Conservation (phyloP, 2,888 invertebrate species). For the Enchytraeus crypticus region DNA sequence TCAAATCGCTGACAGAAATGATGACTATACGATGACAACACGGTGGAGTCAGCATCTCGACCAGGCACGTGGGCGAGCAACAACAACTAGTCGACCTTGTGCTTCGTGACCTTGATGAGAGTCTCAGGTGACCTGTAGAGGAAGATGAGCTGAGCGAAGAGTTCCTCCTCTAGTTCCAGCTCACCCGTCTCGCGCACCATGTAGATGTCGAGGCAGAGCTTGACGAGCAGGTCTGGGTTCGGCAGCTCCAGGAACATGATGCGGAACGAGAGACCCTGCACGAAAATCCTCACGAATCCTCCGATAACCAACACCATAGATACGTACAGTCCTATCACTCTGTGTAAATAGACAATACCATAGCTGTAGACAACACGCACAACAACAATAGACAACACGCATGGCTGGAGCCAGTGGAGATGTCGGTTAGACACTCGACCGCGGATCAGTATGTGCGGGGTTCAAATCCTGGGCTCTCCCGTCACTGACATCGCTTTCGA, state of each 20-base stretch:
- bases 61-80: too few species aligned
- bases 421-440: too few species aligned
- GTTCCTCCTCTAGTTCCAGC: conserved; percentile 84
- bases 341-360: conserved; percentile 48
- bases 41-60: too few species aligned
- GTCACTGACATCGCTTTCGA: too few species aligned
- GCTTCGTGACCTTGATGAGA: conserved; percentile 63
- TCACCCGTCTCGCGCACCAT: conserved; percentile 85
- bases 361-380: too few species aligned
- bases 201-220: conserved; percentile 56
- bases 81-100: too few species aligned
- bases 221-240: conserved; percentile 54
- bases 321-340: conserved; percentile 90
- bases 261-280: conserved; percentile 78
- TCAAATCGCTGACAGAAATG: too few species aligned
- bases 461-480: too few species aligned
- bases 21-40: too few species aligned
- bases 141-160: conserved; percentile 95
- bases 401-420: too few species aligned
- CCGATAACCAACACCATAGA: conserved; percentile 88
- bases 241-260: conserved; percentile 58
- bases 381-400: background rate
- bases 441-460: too few species aligned
- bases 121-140: conserved; percentile 91
- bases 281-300: conserved; percentile 75